A percentile compares a stretch with the other conserved stretches of the same genome.
Evolutionary conservation across 2,888 invertebrate genomes (phyloP).

Genomic region (Erannis defoliaria): DNA sequence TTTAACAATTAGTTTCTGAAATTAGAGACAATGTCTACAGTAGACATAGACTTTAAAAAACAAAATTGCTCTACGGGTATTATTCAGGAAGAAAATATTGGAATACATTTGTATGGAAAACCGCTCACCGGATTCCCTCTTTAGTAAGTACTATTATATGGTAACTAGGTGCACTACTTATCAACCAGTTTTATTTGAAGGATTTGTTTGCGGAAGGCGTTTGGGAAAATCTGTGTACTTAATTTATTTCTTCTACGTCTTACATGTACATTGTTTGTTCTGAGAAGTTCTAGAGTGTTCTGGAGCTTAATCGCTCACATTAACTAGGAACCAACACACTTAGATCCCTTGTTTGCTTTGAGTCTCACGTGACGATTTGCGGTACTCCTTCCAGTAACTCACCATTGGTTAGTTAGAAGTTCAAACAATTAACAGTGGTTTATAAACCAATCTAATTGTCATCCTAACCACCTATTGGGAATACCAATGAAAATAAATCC

Average conservation of each 20-base stretch:
- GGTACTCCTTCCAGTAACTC: slow-evolving; percentile 8
- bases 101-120: too few relatives aligned
- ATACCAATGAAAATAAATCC: too few relatives aligned
- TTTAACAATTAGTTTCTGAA: too few relatives aligned
- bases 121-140: too few relatives aligned
- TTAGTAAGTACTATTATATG: too few relatives aligned
- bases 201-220: slow-evolving; percentile 35
- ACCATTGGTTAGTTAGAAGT: slow-evolving; percentile 4
- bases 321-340: slow-evolving; percentile 31
- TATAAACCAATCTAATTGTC: background rate
- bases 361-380: slow-evolving; percentile 12
- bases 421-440: slow-evolving; percentile 6
- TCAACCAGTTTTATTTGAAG: slow-evolving; percentile 58
- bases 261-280: slow-evolving; percentile 32
- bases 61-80: too few relatives aligned
- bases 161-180: slow-evolving; percentile 62
- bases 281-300: slow-evolving; percentile 35
- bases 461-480: background rate
- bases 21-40: too few relatives aligned
- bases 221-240: slow-evolving; percentile 53
- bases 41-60: too few relatives aligned
- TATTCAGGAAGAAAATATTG: too few relatives aligned
- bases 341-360: slow-evolving; percentile 11
- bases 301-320: slow-evolving; percentile 39
- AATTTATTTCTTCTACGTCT: slow-evolving; percentile 53